Conservation (phyloP, 64 coral and sea anemone species). For the Cladopsammia gracilis region DNA sequence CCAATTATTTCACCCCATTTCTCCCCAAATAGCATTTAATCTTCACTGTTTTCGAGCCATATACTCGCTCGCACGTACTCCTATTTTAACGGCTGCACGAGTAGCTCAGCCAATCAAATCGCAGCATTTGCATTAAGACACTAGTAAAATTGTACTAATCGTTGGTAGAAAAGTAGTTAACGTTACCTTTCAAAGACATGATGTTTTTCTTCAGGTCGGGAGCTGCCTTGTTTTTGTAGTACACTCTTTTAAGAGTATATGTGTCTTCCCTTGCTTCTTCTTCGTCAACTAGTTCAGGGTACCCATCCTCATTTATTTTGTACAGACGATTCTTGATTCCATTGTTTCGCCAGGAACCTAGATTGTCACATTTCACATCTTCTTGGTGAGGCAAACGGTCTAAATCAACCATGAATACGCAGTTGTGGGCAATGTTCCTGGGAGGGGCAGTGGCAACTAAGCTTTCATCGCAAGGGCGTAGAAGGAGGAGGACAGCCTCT, state of each 20-base stretch:
- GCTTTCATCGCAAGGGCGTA: not conserved
- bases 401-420: constrained; percentile 19
- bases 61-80: too few relatives aligned
- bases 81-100: too few relatives aligned
- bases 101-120: too few relatives aligned
- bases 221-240: constrained; percentile 21
- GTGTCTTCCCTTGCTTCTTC: not conserved
- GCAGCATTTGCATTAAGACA: too few relatives aligned
- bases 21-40: not conserved
- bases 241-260: constrained; percentile 30
- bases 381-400: not conserved
- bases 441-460: constrained; percentile 1
- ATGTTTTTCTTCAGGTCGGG: constrained; percentile 26
- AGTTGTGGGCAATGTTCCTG: constrained; percentile 23
- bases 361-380: constrained; percentile 50
- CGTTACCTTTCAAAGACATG: constrained; percentile 24
- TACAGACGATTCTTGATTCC: not conserved
- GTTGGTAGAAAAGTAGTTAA: not conserved
- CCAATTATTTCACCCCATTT: not conserved
- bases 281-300: not conserved
- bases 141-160: not conserved
- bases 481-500: not conserved
- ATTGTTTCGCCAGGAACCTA: constrained; percentile 49
- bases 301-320: not conserved
- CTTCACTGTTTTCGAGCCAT: too few relatives aligned